phyloP scores from a whole-genome alignment of 1,140 invertebrate species.

The Anadara kagoshimensis region DNA sequence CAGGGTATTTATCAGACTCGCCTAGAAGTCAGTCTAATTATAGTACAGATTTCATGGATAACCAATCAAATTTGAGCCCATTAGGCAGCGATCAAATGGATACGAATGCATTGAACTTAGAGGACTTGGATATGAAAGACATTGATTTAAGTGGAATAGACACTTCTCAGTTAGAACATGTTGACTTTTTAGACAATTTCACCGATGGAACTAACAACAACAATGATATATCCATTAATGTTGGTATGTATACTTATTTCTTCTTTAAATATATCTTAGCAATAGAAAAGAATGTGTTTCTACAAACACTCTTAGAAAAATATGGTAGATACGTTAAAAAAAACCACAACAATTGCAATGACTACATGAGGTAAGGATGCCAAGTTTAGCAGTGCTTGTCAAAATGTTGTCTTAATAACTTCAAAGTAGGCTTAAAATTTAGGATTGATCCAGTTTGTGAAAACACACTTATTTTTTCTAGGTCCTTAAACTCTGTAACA shows the following conservation, averaged over 20 bases:
- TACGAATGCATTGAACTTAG: conserved; percentile 21
- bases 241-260: background rate
- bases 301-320: too few relatives aligned
- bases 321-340: too few relatives aligned
- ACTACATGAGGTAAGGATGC: too few relatives aligned
- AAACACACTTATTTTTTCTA: too few relatives aligned
- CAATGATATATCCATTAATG: conserved; percentile 50
- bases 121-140: conserved; percentile 53
- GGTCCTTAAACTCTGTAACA: too few relatives aligned
- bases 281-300: too few relatives aligned
- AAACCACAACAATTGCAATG: too few relatives aligned
- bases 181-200: conserved; percentile 16
- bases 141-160: conserved; percentile 54
- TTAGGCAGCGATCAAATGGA: conserved; percentile 15
- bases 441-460: too few relatives aligned
- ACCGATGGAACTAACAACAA: conserved; percentile 13
- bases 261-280: too few relatives aligned
- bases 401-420: too few relatives aligned
- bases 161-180: conserved; percentile 11
- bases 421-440: too few relatives aligned
- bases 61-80: conserved; percentile 4
- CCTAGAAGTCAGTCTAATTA: conserved; percentile 35
- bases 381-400: too few relatives aligned
- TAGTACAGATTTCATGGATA: conserved; percentile 22
- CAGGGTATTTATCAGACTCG: conserved; percentile 44